These are phyloP conservation scores for Polyommatus icarus DNA, from an alignment of 2,888 invertebrate genomes.

Conservation along the genomic window DNA sequence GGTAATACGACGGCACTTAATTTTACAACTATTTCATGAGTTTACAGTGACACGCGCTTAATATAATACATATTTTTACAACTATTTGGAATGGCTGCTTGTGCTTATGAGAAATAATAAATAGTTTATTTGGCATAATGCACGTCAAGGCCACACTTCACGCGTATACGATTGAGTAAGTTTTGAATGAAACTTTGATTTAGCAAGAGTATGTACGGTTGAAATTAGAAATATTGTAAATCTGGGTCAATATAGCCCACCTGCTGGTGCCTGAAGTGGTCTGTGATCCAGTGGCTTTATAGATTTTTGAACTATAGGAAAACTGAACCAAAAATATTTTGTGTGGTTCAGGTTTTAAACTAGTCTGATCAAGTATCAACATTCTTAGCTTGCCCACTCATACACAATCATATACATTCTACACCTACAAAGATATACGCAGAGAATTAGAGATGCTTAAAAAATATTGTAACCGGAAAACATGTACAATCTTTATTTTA, in stretches of 20 bases:
- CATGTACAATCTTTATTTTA: neutral
- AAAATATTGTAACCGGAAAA: too few species aligned
- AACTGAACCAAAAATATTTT: neutral
- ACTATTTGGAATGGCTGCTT: constrained; percentile 6
- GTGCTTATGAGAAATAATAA: constrained; percentile 19
- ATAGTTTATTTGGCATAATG: neutral
- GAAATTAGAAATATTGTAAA: constrained; percentile 8
- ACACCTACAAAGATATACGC: too few species aligned
- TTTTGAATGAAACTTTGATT: constrained; percentile 19
- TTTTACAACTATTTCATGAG: constrained; percentile 9
- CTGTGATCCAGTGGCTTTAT: neutral
- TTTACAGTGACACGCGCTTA: neutral
- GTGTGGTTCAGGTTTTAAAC: neutral
- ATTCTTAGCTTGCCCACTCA: too few species aligned
- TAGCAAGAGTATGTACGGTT: constrained; percentile 9
- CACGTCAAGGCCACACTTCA: constrained; percentile 7
- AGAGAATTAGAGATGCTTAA: too few species aligned
- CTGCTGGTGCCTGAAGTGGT: neutral
- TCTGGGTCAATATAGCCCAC: constrained; percentile 5
- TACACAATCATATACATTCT: too few species aligned
- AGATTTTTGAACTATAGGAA: neutral
- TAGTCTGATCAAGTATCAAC: neutral
- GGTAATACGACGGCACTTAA: neutral
- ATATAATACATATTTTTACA: constrained; percentile 12
- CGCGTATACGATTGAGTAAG: constrained; percentile 20